A percentile compares a stretch with the other conserved stretches of the same genome.
Conservation (phyloP, 2,113 vertebrate species). For the Hydrolagus affinis region DNA sequence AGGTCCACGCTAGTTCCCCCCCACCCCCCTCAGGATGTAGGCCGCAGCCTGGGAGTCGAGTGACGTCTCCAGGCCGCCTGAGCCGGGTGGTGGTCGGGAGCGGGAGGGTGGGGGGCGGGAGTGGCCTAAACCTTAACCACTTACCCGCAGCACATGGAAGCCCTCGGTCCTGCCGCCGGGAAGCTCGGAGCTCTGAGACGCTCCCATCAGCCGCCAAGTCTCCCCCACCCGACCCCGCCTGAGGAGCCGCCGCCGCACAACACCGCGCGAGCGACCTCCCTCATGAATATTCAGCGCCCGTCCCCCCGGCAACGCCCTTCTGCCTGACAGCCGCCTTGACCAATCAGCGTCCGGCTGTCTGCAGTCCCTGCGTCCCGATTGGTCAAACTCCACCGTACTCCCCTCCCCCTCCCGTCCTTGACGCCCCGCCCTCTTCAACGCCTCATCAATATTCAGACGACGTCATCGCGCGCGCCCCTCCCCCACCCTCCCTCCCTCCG, state of each 20-base stretch:
- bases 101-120: background rate
- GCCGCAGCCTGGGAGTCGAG: background rate
- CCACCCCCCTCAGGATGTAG: background rate
- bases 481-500: background rate
- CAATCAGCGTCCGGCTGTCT: too few relatives aligned
- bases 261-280: too few relatives aligned
- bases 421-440: too few relatives aligned
- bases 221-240: too few relatives aligned
- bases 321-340: too few relatives aligned
- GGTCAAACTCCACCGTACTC: too few relatives aligned
- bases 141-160: constrained; percentile 32
- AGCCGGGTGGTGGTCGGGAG: background rate
- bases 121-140: too few relatives aligned
- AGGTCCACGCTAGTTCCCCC: too few relatives aligned
- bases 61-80: background rate
- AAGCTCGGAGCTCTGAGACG: constrained; percentile 26
- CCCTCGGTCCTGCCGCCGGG: constrained; percentile 27
- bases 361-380: too few relatives aligned
- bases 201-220: constrained; percentile 14
- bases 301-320: too few relatives aligned
- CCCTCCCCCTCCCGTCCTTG: too few relatives aligned
- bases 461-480: background rate
- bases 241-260: background rate
- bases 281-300: background rate
- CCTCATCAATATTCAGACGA: background rate